Conservation (phyloP, 2,888 invertebrate genomes). For the Ctena decussata region DNA sequence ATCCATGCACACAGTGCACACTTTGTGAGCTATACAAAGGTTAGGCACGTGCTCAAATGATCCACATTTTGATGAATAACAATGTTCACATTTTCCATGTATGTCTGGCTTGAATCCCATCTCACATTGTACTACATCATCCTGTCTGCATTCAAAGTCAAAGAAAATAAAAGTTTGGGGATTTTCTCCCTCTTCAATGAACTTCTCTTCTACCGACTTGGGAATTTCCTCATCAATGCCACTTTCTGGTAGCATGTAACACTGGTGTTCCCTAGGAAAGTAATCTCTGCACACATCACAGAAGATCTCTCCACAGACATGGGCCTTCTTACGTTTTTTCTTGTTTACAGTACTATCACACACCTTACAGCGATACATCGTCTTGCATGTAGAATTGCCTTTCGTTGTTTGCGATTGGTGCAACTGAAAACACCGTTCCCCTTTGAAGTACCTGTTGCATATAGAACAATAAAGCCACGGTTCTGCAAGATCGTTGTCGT, state of each 20-base stretch:
- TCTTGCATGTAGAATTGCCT: constrained; percentile 11
- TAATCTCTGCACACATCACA: not conserved
- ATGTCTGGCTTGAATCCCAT: not conserved
- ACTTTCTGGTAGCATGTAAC: not conserved
- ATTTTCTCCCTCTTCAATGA: not conserved
- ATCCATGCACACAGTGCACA: constrained; percentile 23
- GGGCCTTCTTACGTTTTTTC: not conserved
- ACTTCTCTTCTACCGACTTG: constrained; percentile 5
- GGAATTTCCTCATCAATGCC: not conserved
- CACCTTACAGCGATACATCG: constrained; percentile 22
- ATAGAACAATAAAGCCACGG: constrained; percentile 16
- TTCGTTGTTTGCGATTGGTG: constrained; percentile 4
- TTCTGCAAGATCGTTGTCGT: not conserved
- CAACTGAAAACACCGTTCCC: constrained; percentile 27
- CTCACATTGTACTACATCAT: constrained; percentile 14
- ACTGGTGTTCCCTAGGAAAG: not conserved
- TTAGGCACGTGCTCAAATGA: constrained; percentile 20
- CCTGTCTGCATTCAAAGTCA: constrained; percentile 25
- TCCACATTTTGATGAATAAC: constrained; percentile 18
- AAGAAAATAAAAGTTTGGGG: constrained; percentile 21
- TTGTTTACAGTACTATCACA: constrained; percentile 30
- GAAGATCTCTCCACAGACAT: not conserved
- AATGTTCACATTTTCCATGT: constrained; percentile 17
- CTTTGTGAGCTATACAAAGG: constrained; percentile 27
- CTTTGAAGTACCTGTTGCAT: constrained; percentile 28